Base-by-base conservation (phyloP, 92 coral and sea anemone genomes). In the Isaurus tuberculatus region DNA sequence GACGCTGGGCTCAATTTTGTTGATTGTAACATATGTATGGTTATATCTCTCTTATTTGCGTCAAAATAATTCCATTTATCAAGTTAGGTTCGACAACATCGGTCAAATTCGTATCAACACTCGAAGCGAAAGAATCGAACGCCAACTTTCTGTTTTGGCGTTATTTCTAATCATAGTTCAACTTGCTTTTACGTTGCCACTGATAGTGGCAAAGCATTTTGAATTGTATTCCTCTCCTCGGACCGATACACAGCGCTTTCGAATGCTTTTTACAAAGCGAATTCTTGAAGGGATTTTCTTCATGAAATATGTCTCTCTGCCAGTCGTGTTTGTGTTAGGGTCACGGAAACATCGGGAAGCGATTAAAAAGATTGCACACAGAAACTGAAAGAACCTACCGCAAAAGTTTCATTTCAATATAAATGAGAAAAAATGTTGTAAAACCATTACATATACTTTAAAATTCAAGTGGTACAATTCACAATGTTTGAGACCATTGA, bases 201-300 rank as follows among this genome's bases (percentile, higher is more conserved):
- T 32, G 31, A 20, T 57, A 5, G 7, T 58, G 19, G 69, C 33
- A 17, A 77, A 23, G 34, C 82, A 77, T 23, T 33, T 77, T 26
- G 82, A 43, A 14, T 17, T 77, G 53, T 77, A 77, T 14, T 25
- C 32, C 15, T 58, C 82, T 28, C 55, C 6, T 6, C 19, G 64
- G 53, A 58, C 70, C 14, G 34, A 77, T 9, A 2, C 37, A 23
- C 53, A 34, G 19, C 25, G 23, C 27, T n/a, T 58, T 9, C 60
- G 70, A 58, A 58, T 77, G 6, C 27, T 65, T 14, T 34, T 58
- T 43, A 33, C 70, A 57, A 57, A 5, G n/a, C 82, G 70, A 19
- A 65, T 77, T 77, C 69, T 77, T 25, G 70, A 77, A 16, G 22
- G 34, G 34, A 36, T 77, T 58, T 77, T 65, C 67, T 77, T 77